phyloP scores from a whole-genome alignment of 2,888 invertebrate genomes.

The Luperina testacea region DNA sequence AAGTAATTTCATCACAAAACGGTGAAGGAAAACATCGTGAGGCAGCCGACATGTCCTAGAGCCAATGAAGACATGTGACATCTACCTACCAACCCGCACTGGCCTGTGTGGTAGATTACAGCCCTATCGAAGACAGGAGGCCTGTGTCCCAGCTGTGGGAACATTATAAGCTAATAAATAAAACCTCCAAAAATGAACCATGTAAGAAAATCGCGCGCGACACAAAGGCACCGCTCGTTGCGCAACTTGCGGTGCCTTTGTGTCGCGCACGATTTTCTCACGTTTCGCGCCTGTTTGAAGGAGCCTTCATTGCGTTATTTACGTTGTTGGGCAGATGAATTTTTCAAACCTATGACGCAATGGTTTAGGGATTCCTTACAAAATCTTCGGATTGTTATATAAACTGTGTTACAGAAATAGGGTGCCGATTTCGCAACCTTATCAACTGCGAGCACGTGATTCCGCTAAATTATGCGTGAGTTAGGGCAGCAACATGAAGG shows the following conservation, averaged over 20 bases:
- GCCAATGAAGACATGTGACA: no score
- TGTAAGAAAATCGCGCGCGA: neutral
- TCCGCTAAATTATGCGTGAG: neutral
- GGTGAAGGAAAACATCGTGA: no score
- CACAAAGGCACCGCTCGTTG: no score
- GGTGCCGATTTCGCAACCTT: neutral
- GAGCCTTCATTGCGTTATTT: neutral
- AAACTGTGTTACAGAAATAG: neutral
- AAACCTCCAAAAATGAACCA: neutral
- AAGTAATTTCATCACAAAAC: no score
- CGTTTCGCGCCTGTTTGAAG: no score
- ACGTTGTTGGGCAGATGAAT: neutral
- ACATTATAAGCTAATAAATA: neutral
- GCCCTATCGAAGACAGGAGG: no score
- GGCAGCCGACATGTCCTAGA: no score
- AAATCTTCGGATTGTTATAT: neutral
- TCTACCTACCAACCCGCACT: no score
- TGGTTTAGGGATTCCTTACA: neutral
- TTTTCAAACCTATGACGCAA: neutral
- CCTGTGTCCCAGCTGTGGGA: no score
- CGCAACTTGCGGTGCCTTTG: no score
- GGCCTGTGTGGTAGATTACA: no score
- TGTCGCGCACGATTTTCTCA: no score
- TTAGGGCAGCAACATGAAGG: neutral
- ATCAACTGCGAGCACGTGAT: slow-evolving; percentile 1